These are phyloP conservation scores for Pithys albifrons DNA, from an alignment of 2,113 vertebrate genomes.

Conservation along the genomic window DNA sequence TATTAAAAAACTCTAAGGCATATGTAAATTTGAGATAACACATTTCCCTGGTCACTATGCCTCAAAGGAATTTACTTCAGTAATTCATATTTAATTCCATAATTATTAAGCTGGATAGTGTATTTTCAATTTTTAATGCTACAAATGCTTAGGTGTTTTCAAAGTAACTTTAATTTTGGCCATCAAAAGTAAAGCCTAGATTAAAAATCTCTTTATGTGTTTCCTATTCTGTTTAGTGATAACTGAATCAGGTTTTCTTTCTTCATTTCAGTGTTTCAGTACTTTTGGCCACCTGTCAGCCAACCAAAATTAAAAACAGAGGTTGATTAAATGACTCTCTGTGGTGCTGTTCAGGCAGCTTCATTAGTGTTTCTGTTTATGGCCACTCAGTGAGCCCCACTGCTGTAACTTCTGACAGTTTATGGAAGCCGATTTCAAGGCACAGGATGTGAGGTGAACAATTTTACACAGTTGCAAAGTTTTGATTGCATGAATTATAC, in stretches of 20 bases:
- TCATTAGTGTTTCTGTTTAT: slow-evolving; percentile 69
- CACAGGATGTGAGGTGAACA: slow-evolving; percentile 63
- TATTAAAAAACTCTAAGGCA: not conserved
- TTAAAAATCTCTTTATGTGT: slow-evolving; percentile 56
- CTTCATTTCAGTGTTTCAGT: not conserved
- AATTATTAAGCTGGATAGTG: slow-evolving; percentile 50
- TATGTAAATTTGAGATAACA: slow-evolving; percentile 65
- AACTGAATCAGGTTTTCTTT: not conserved
- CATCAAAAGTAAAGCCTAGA: slow-evolving; percentile 25
- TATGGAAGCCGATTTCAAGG: slow-evolving; percentile 56
- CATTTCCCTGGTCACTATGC: not conserved
- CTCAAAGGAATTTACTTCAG: slow-evolving; percentile 41
- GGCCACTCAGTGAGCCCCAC: slow-evolving; percentile 35
- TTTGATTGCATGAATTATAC: slow-evolving; percentile 79
- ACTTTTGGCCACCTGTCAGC: slow-evolving; percentile 66
- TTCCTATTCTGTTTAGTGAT: not conserved
- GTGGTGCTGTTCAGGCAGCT: slow-evolving; percentile 64
- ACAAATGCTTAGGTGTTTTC: slow-evolving; percentile 34
- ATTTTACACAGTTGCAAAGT: slow-evolving; percentile 69
- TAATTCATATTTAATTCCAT: slow-evolving; percentile 57
- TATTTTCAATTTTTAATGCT: slow-evolving; percentile 35
- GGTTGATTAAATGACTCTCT: slow-evolving; percentile 70
- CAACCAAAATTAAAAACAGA: slow-evolving; percentile 62
- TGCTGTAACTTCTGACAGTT: slow-evolving; percentile 62
- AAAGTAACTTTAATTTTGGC: slow-evolving; percentile 40